phyloP scores from a whole-genome alignment of 2,797 vertebrate species.

The Pachyuromys duprasi region DNA sequence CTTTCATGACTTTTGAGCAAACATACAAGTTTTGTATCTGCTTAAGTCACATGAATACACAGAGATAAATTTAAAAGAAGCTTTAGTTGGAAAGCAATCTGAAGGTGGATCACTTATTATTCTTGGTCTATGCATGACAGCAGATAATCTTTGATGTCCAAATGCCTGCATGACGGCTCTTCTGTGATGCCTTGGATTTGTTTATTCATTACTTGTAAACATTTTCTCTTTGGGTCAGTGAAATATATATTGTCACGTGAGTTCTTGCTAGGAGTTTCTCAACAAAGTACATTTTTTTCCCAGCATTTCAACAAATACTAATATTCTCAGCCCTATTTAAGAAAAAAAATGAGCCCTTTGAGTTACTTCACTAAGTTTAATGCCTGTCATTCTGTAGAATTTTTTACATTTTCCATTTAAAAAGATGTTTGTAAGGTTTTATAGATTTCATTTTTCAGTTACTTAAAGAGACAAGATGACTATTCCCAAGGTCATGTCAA shows the following conservation, averaged over 20 bases:
- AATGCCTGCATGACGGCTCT: constrained; percentile 83
- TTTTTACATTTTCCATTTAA: not conserved
- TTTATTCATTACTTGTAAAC: constrained; percentile 84
- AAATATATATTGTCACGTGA: constrained; percentile 87
- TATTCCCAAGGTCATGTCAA: not conserved
- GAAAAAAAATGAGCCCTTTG: not conserved
- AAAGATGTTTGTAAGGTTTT: not conserved
- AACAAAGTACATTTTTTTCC: constrained; percentile 87
- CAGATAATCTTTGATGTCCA: constrained; percentile 84
- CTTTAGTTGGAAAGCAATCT: not conserved
- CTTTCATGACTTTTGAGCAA: not conserved
- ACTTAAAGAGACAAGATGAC: not conserved
- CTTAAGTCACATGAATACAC: not conserved
- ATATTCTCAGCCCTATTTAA: constrained; percentile 85
- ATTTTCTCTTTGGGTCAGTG: constrained; percentile 87
- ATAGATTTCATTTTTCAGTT: not conserved
- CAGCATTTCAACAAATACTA: constrained; percentile 94
- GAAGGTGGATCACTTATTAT: constrained; percentile 75
- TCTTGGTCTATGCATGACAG: constrained; percentile 83
- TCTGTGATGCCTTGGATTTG: constrained; percentile 88
- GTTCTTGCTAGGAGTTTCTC: constrained; percentile 89
- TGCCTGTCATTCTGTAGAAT: not conserved
- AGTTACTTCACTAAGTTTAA: not conserved
- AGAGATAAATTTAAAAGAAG: not conserved
- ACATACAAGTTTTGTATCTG: not conserved